These are phyloP conservation scores for Reticulitermes lucifugus DNA, from an alignment of 2,888 invertebrate genomes.

Conservation along the genomic window DNA sequence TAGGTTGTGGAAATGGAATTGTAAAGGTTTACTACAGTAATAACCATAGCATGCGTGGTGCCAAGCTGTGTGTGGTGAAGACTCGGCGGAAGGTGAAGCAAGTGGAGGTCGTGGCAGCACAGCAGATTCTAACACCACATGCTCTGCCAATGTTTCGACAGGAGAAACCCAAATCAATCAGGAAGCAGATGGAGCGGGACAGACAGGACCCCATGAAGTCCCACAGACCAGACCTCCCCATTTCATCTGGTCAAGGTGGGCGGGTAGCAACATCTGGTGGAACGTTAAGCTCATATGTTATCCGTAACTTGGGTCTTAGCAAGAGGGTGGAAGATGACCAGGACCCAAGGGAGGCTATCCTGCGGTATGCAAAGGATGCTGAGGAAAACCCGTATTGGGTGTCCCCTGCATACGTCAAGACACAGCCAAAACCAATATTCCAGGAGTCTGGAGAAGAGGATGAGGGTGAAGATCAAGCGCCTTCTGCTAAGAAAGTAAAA, in stretches of 20 bases:
- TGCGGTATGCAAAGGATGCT: slow-evolving; percentile 94
- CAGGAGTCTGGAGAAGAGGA: slow-evolving; percentile 66
- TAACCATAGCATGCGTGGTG: slow-evolving; percentile 87
- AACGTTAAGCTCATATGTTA: slow-evolving; percentile 95
- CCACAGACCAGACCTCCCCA: slow-evolving; percentile 84
- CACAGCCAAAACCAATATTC: slow-evolving; percentile 88
- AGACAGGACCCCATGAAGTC: slow-evolving; percentile 89
- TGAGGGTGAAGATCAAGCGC: slow-evolving; percentile 61
- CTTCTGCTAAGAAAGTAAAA: slow-evolving; percentile 49
- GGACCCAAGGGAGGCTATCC: slow-evolving; percentile 94
- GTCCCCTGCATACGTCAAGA: slow-evolving; percentile 89
- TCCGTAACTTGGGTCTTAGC: slow-evolving; percentile 93
- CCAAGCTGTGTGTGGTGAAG: slow-evolving; percentile 89
- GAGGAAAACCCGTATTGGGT: slow-evolving; percentile 98
- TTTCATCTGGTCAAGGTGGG: slow-evolving; percentile 92
- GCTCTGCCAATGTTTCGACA: slow-evolving; percentile 95
- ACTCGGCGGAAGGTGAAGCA: slow-evolving; percentile 82
- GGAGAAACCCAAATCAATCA: slow-evolving; percentile 87
- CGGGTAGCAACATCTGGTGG: slow-evolving; percentile 95
- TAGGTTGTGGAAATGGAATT: slow-evolving; percentile 90
- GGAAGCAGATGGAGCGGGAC: slow-evolving; percentile 93
- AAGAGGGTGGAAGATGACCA: slow-evolving; percentile 88
- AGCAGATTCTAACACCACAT: slow-evolving; percentile 96
- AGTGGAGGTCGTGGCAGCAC: slow-evolving; percentile 87
- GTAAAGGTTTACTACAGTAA: slow-evolving; percentile 94